These are phyloP conservation scores for Nephrotoma appendiculata DNA, from an alignment of 2,888 invertebrate genomes.

Conservation along the genomic window DNA sequence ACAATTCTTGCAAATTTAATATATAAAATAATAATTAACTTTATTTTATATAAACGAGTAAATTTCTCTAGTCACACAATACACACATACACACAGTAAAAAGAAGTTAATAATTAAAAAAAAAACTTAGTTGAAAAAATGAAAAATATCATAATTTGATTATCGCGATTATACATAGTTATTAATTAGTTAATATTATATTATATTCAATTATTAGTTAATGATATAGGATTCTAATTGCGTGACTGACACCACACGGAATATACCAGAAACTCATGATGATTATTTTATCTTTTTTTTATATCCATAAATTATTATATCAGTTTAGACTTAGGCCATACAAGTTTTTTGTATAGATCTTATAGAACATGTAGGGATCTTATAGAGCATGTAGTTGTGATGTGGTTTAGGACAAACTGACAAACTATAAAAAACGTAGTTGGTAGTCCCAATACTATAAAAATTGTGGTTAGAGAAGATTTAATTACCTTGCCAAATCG, in stretches of 20 bases:
- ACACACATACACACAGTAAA: neutral
- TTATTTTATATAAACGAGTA: neutral
- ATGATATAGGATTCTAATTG: neutral
- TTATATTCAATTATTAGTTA: neutral
- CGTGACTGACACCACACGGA: neutral
- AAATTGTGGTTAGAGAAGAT: no score
- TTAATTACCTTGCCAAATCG: no score
- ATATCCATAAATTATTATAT: neutral
- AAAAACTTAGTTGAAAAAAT: neutral
- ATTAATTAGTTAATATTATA: neutral
- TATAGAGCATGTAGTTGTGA: neutral
- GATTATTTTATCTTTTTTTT: neutral
- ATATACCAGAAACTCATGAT: neutral
- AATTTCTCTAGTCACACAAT: neutral
- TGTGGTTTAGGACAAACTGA: neutral
- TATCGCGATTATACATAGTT: neutral
- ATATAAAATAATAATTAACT: neutral
- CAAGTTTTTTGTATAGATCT: neutral
- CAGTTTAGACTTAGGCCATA: neutral
- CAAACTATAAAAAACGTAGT: no score
- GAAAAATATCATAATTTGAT: neutral
- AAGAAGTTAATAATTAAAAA: neutral
- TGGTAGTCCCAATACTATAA: no score
- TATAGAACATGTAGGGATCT: neutral
- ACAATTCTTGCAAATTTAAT: conserved; percentile 2